Conservation (phyloP, 1,140 invertebrate genomes). For the Papilio aristodemus region DNA sequence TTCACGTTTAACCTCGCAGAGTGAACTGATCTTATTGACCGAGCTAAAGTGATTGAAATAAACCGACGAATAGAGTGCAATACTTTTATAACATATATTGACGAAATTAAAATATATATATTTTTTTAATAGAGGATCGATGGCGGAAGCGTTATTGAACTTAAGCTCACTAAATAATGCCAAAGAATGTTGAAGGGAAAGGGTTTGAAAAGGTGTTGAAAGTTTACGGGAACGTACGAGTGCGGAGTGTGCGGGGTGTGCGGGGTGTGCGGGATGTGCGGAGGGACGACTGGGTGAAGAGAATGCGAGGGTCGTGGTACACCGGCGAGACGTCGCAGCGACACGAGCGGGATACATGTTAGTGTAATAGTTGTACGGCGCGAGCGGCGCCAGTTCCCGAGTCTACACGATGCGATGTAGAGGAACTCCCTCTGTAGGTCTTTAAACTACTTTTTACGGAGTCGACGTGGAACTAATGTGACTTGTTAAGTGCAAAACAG, state of each 20-base stretch:
- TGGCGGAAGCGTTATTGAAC: conserved; percentile 56
- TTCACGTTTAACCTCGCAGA: conserved; percentile 35
- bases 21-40: conserved; percentile 32
- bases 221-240: conserved; percentile 47
- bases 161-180: conserved; percentile 77
- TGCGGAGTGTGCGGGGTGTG: no score
- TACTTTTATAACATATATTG: conserved; percentile 51
- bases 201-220: conserved; percentile 40
- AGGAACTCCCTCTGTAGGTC: conserved; percentile 60
- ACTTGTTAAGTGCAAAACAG: conserved; percentile 63
- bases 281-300: conserved; percentile 47
- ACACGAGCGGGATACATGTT: conserved; percentile 42
- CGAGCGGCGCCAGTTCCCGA: conserved; percentile 43
- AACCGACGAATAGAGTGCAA: conserved; percentile 58
- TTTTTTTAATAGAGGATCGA: conserved; percentile 46
- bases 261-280: no score
- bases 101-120: conserved; percentile 46
- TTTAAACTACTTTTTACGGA: conserved; percentile 60
- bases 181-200: conserved; percentile 71
- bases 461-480: conserved; percentile 50
- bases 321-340: conserved; percentile 40
- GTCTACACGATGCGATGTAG: conserved; percentile 49
- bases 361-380: conserved; percentile 43
- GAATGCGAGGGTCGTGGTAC: conserved; percentile 51
- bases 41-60: conserved; percentile 46